Conservation (phyloP, 2,113 vertebrate genomes). For the Oryzias javanicus region DNA sequence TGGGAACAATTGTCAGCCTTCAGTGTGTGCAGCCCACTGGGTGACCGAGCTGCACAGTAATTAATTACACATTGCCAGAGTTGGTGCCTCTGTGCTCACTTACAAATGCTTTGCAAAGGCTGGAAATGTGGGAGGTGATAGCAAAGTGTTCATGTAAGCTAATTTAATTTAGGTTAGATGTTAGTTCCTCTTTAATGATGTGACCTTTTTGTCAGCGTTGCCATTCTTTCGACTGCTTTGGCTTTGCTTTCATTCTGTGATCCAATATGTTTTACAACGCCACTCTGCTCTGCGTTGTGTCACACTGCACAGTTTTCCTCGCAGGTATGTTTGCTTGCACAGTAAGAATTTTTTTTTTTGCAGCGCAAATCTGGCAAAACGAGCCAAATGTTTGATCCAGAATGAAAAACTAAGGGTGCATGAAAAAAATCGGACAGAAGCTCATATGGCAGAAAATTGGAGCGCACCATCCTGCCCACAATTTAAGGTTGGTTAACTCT, state of each 20-base stretch:
- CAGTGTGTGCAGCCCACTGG: conserved; percentile 53
- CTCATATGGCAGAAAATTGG: conserved; percentile 33
- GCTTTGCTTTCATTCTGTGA: conserved; percentile 3
- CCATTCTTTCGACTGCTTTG: conserved; percentile 2
- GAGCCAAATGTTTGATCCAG: conserved; percentile 5
- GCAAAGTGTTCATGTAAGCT: conserved; percentile 36
- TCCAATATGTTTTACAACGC: neutral
- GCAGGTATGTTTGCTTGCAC: conserved; percentile 1
- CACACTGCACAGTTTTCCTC: conserved; percentile 11
- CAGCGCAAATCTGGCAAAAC: neutral
- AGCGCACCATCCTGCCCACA: conserved; percentile 17
- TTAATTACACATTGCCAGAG: conserved; percentile 61
- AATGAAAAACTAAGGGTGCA: conserved; percentile 17
- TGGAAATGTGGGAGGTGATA: conserved; percentile 33
- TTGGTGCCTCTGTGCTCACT: conserved; percentile 48
- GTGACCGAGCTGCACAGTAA: conserved; percentile 62
- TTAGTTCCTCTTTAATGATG: conserved; percentile 25
- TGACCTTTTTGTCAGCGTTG: neutral
- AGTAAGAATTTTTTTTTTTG: neutral
- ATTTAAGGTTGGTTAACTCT: conserved; percentile 40
- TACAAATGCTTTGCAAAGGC: conserved; percentile 58
- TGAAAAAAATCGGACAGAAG: conserved; percentile 8
- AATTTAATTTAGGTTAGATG: conserved; percentile 36
- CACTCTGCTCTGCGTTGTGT: conserved; percentile 8
- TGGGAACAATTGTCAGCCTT: conserved; percentile 39